A percentile compares a stretch with the other conserved stretches of the same genome.
These are phyloP conservation scores for Agrilus mali DNA, from an alignment of 2,888 invertebrate genomes.

Conservation along the genomic window DNA sequence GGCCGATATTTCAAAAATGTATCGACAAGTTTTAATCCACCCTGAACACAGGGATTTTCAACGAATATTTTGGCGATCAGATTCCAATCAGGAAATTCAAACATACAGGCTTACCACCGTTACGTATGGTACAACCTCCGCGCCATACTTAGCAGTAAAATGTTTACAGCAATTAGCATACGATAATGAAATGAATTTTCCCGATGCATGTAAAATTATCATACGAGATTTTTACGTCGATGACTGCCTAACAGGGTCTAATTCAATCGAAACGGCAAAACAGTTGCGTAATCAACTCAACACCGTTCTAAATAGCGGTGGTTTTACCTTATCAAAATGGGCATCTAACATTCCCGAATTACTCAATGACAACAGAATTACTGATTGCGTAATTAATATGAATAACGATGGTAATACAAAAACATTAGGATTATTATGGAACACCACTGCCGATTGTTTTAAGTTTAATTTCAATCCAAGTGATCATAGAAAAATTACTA, in stretches of 20 bases:
- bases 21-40: too few species aligned
- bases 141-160: constrained; percentile 3
- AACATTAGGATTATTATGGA: constrained; percentile 1
- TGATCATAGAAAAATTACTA: background rate
- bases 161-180: constrained; percentile 3
- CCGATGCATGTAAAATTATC: constrained; percentile 1
- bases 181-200: background rate
- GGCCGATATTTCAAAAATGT: too few species aligned
- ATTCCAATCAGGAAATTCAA: background rate
- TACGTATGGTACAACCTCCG: constrained; percentile 4
- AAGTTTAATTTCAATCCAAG: background rate
- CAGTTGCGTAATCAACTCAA: background rate
- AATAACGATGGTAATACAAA: background rate
- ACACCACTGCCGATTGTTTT: background rate
- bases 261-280: background rate
- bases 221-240: constrained; percentile 19
- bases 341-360: background rate
- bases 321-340: constrained; percentile 3
- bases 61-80: background rate
- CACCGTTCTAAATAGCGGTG: background rate
- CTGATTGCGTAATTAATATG: background rate
- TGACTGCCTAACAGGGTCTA: constrained; percentile 14
- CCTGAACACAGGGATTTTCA: background rate
- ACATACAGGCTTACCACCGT: constrained; percentile 2
- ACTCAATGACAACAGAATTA: background rate